phyloP scores from a whole-genome alignment of 2,888 invertebrate genomes.

The Melolontha melolontha region DNA sequence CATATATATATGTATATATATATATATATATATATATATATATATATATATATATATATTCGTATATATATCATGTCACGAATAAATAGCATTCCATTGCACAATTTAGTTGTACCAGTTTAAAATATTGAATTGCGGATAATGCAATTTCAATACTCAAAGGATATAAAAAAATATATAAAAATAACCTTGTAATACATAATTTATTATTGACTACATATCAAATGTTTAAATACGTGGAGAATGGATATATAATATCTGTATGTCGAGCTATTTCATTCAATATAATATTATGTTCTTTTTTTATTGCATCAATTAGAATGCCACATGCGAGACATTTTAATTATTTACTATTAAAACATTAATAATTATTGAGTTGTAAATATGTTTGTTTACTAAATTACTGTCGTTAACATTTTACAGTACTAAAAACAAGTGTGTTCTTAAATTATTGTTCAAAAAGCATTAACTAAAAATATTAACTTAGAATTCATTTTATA shows the following conservation, averaged over 20 bases:
- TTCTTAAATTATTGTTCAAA: no score
- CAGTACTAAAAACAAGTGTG: no score
- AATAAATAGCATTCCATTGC: not conserved
- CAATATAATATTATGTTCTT: conserved; percentile 9
- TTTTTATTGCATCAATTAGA: conserved; percentile 14
- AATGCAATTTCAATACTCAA: conserved; percentile 10
- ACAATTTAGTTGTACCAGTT: not conserved
- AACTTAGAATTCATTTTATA: no score
- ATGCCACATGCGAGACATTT: conserved; percentile 11
- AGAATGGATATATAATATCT: conserved; percentile 5
- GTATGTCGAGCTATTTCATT: conserved; percentile 13
- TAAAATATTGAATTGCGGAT: conserved; percentile 1
- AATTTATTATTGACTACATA: conserved; percentile 21
- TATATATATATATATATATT: no score
- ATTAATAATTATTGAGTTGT: not conserved
- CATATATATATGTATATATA: no score
- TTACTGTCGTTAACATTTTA: no score
- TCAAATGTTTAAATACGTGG: conserved; percentile 4
- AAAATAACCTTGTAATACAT: conserved; percentile 22
- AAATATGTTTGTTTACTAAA: no score
- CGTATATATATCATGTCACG: not conserved
- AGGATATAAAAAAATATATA: conserved; percentile 10
- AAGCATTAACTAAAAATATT: no score
- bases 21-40: no score
- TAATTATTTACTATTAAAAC: conserved; percentile 17